Conservation (phyloP, 2,888 invertebrate genomes). For the Lissonota sp. region DNA sequence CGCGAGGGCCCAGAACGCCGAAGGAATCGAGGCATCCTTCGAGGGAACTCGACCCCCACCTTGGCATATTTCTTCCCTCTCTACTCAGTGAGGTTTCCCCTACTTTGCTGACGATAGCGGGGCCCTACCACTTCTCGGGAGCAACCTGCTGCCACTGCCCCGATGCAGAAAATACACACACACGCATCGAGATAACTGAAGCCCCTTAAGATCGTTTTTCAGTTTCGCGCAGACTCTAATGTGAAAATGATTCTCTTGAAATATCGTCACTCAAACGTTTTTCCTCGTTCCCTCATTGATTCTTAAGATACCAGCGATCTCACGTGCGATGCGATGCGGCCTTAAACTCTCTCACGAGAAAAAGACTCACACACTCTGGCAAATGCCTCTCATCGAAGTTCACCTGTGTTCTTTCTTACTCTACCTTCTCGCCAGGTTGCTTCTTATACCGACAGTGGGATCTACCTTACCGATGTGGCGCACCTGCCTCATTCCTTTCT, state of each 20-base stretch:
- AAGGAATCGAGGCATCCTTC: constrained; percentile 51
- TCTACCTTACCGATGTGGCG: constrained; percentile 54
- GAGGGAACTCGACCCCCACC: constrained; percentile 40
- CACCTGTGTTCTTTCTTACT: constrained; percentile 43
- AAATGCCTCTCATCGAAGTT: constrained; percentile 39
- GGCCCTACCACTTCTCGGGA: constrained; percentile 62
- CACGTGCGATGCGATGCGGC: no score
- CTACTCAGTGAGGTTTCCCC: neutral
- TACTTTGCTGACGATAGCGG: constrained; percentile 58
- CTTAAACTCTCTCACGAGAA: no score
- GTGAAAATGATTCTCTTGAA: no score
- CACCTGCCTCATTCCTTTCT: constrained; percentile 28
- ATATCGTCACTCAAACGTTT: no score
- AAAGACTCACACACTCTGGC: neutral
- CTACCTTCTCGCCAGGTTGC: constrained; percentile 5
- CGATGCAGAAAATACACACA: constrained; percentile 61
- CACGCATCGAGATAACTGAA: constrained; percentile 33
- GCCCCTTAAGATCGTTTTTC: neutral
- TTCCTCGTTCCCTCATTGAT: no score
- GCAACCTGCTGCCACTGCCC: constrained; percentile 62
- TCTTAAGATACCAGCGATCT: neutral
- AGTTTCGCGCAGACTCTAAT: constrained; percentile 9
- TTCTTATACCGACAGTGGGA: neutral
- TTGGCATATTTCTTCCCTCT: constrained; percentile 14
- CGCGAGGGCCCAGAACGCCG: constrained; percentile 48